Percentiles rank a stretch among this genome's conserved stretches.
Evolutionary conservation across 2,797 vertebrate species (phyloP).

Genomic region (Macroramphosus scolopax): DNA sequence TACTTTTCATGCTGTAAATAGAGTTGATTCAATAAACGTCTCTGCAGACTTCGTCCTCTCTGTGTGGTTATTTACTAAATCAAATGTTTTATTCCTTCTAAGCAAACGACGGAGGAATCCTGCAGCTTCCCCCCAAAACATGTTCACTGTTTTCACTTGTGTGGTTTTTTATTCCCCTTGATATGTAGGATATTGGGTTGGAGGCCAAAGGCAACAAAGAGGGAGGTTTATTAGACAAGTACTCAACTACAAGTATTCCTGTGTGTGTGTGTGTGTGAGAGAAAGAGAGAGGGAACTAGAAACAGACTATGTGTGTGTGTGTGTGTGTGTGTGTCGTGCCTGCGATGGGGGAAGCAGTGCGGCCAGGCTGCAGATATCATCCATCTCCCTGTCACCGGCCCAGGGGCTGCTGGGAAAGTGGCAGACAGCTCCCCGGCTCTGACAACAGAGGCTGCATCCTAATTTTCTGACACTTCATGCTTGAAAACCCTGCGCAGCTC

Average conservation of each 20-base stretch:
- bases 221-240: slow-evolving; percentile 56
- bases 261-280: slow-evolving; percentile 20
- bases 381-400: slow-evolving; percentile 95
- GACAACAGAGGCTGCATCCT: slow-evolving; percentile 90
- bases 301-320: slow-evolving; percentile 9
- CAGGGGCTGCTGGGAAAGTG: slow-evolving; percentile 88
- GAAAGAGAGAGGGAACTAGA: slow-evolving; percentile 13
- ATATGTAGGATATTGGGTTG: slow-evolving; percentile 61
- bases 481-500: slow-evolving; percentile 42
- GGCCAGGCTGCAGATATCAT: slow-evolving; percentile 91
- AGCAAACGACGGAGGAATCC: slow-evolving; percentile 46
- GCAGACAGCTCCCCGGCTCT: slow-evolving; percentile 85
- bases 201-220: slow-evolving; percentile 60
- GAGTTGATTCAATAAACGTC: slow-evolving; percentile 52
- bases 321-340: not conserved
- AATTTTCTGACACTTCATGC: slow-evolving; percentile 71
- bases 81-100: slow-evolving; percentile 30
- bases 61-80: slow-evolving; percentile 46
- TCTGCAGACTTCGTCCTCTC: slow-evolving; percentile 5
- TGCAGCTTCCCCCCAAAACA: slow-evolving; percentile 40
- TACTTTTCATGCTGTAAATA: slow-evolving; percentile 6
- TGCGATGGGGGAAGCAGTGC: slow-evolving; percentile 68
- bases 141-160: slow-evolving; percentile 54
- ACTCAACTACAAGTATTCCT: slow-evolving; percentile 33
- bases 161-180: slow-evolving; percentile 55